These are phyloP conservation scores for Anthopleura xanthogrammica DNA, from an alignment of 92 coral and sea anemone species.

Conservation along the genomic window DNA sequence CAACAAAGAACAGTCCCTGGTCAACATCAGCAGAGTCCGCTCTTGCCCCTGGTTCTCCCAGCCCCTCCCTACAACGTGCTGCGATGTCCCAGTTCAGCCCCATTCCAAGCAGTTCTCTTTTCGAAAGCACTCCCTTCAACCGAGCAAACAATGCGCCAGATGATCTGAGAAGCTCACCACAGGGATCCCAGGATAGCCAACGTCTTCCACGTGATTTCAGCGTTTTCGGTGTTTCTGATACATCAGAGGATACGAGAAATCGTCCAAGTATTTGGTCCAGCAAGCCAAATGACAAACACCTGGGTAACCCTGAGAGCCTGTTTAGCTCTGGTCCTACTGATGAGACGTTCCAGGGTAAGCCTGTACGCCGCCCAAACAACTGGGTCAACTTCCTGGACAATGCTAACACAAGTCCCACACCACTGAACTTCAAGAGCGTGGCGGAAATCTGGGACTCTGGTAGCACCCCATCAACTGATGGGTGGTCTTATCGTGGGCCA, in stretches of 20 bases:
- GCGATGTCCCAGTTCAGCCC: conserved; percentile 45
- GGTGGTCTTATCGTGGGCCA: conserved; percentile 74
- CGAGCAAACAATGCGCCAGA: conserved; percentile 11
- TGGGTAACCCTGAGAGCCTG: conserved; percentile 63
- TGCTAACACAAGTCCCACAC: conserved; percentile 50
- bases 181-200: conserved; percentile 15
- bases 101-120: conserved; percentile 55
- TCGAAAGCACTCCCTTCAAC: conserved; percentile 61
- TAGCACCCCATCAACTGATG: conserved; percentile 71
- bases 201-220: conserved; percentile 48
- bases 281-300: conserved; percentile 37
- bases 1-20: conserved; percentile 70
- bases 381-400: conserved; percentile 98
- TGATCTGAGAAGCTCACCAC: conserved; percentile 35
- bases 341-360: conserved; percentile 58
- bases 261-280: conserved; percentile 37
- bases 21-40: conserved; percentile 59
- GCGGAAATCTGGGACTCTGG: conserved; percentile 98
- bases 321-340: conserved; percentile 65
- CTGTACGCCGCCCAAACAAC: conserved; percentile 70
- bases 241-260: conserved; percentile 35
- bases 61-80: conserved; percentile 49
- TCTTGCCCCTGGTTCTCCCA: conserved; percentile 43
- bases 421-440: conserved; percentile 76
- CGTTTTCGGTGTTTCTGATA: conserved; percentile 46